A percentile compares a stretch with the other conserved stretches of the same genome.
These are phyloP conservation scores for Nomada fucata DNA, from an alignment of 2,888 invertebrate genomes.

Conservation along the genomic window DNA sequence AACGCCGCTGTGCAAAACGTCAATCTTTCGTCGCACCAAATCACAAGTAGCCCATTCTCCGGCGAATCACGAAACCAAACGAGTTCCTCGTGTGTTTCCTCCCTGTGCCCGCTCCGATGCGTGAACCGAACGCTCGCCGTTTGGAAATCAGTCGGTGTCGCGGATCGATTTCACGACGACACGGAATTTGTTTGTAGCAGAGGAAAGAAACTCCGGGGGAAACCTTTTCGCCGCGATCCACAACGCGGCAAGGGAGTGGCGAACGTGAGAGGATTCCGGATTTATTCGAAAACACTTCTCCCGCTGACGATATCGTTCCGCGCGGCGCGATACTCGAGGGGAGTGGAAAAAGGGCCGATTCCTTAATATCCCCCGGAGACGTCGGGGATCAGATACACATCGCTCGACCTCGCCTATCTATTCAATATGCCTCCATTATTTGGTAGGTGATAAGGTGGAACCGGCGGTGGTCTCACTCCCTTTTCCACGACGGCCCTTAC, in stretches of 20 bases:
- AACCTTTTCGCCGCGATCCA: conserved; percentile 42
- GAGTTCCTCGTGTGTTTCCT: conserved; percentile 31
- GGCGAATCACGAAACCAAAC: conserved; percentile 18
- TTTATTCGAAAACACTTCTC: conserved; percentile 70
- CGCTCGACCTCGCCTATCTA: conserved; percentile 81
- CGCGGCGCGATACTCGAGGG: conserved; percentile 44
- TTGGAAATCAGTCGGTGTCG: conserved; percentile 61
- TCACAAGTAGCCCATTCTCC: not conserved
- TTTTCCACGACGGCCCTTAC: conserved; percentile 55
- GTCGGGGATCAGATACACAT: conserved; percentile 79
- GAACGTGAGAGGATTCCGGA: conserved; percentile 67
- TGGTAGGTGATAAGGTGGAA: conserved; percentile 82
- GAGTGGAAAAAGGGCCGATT: conserved; percentile 75
- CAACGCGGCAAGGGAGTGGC: conserved; percentile 17
- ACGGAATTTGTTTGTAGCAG: conserved; percentile 69
- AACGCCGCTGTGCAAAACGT: too few species aligned
- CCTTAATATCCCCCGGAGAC: conserved; percentile 81
- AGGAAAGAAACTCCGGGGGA: conserved; percentile 39
- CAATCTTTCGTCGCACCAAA: too few species aligned
- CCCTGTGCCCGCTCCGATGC: not conserved
- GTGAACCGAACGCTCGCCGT: conserved; percentile 10
- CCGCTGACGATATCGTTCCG: conserved; percentile 39
- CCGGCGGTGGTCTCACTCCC: conserved; percentile 55
- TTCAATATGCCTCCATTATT: conserved; percentile 83
- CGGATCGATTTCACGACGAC: conserved; percentile 64